Base-by-base conservation (phyloP, 92 coral and sea anemone genomes). In the Palythoa caribaeorum region DNA sequence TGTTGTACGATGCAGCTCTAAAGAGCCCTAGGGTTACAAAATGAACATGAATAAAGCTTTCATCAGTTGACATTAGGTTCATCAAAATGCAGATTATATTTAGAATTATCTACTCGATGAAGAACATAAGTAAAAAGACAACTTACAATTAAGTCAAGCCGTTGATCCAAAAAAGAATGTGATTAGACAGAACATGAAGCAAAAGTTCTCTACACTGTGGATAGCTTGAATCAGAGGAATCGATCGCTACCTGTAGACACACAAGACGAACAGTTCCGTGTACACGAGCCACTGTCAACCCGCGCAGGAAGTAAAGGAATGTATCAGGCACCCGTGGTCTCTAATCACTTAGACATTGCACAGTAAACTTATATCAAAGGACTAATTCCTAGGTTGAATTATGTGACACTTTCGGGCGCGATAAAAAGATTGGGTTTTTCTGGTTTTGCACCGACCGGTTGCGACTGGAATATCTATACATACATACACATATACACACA, bases 301-400 rank as follows among this genome's bases (percentile, higher is more conserved):
- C 93, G 91, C 92, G 92, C 98, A 95, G 98, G 98, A 95, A 95
- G 90, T 95, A 59, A 51, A 87, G 98, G 98, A 95, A 95, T 95
- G 93, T 81, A 89, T 89, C 93, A 94, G 93, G 93, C 88, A 87
- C 86, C 86, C 86, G 93, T 75, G 88, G 94, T 75, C 88, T 81
- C 88, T 87, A 94, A 93, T 94, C 96, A 91, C 90, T 74, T 91
- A 88, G 96, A 93, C 94, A 93, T 92, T 87, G 94, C 92, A 91
- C 93, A 94, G 94, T 91, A 91, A 83, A 84, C 93, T 92, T 74
- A 89, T 83, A 90, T 88, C 73, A 65, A 59, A 69, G 77, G 73
- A 89, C 86, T 91, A 91, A 89, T 85, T 77, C 87, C 75, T 79
- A 91, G 76, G 80, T 88, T 83, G 89, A 86, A 88, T 89, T 90